phyloP scores from a whole-genome alignment of 2,888 invertebrate genomes.

The Brenthis daphne region DNA sequence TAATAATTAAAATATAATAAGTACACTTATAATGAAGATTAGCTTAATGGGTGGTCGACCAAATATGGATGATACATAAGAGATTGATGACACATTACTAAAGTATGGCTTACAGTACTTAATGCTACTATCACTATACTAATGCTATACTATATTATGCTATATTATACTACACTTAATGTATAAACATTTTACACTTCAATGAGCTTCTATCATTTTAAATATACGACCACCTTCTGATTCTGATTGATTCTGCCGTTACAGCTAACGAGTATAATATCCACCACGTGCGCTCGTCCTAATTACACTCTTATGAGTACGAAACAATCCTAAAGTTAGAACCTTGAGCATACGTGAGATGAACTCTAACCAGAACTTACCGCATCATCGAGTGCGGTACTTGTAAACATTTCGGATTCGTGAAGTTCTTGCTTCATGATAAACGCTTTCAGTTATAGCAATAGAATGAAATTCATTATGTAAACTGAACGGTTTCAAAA shows the following conservation, averaged over 20 bases:
- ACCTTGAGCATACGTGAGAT: constrained; percentile 6
- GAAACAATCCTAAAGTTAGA: constrained; percentile 4
- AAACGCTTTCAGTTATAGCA: background rate
- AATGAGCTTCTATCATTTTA: background rate
- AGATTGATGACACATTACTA: too few species aligned
- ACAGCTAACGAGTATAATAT: background rate
- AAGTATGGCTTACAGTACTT: too few species aligned
- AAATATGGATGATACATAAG: too few species aligned
- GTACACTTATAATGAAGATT: too few species aligned
- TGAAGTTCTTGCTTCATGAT: background rate
- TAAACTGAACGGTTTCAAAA: too few species aligned
- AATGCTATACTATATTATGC: too few species aligned
- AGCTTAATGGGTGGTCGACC: too few species aligned
- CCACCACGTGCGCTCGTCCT: constrained; percentile 1
- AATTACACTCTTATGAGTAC: constrained; percentile 1
- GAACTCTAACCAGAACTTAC: background rate
- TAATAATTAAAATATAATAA: too few species aligned
- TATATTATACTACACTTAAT: too few species aligned
- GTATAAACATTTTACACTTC: too few species aligned
- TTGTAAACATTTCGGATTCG: background rate
- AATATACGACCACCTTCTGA: background rate
- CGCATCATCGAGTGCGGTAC: background rate
- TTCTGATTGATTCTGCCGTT: background rate
- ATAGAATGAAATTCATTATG: background rate
- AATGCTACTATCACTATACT: too few species aligned